These are phyloP conservation scores for Syngnathus rostellatus DNA, from an alignment of 2,797 vertebrate genomes.

Conservation along the genomic window DNA sequence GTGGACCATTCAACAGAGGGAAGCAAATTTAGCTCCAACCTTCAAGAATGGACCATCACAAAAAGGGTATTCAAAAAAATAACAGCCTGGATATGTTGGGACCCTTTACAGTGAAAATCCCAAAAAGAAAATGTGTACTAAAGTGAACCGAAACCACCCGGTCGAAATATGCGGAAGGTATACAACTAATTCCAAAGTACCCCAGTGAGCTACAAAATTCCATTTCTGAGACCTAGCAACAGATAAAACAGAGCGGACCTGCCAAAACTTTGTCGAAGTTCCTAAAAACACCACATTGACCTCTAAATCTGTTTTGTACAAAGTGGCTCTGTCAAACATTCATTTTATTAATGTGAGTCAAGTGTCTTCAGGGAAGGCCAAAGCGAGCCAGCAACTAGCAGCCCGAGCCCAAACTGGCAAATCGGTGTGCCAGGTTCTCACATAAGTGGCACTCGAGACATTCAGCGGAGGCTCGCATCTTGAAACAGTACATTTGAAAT, in stretches of 20 bases:
- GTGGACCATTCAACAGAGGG: not conserved
- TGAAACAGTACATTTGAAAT: conserved; percentile 60
- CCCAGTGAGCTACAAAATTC: not conserved
- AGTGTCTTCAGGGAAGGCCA: conserved; percentile 23
- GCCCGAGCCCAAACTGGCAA: conserved; percentile 22
- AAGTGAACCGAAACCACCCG: not conserved
- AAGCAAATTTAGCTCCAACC: not conserved
- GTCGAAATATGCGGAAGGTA: not conserved
- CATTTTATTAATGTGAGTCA: conserved; percentile 49
- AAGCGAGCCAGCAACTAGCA: conserved; percentile 30
- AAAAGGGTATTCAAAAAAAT: not conserved
- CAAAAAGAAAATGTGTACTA: not conserved
- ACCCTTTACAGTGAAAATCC: not conserved
- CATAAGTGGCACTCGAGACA: conserved; percentile 57
- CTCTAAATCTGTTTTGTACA: conserved; percentile 27
- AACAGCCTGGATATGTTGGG: not conserved
- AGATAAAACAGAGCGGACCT: not conserved
- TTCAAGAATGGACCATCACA: not conserved
- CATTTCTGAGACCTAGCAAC: not conserved
- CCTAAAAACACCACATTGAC: conserved; percentile 15
- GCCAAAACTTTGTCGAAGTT: conserved; percentile 6
- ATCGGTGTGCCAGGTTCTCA: conserved; percentile 41
- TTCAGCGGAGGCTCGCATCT: conserved; percentile 49
- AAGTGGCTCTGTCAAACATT: conserved; percentile 18
- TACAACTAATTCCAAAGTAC: not conserved